Evolutionary conservation across 53 echinoderm and acorn worm genomes (phyloP), one percentile per base, ranked within the genome.

Genomic region (Echinarachnius parma): DNA sequence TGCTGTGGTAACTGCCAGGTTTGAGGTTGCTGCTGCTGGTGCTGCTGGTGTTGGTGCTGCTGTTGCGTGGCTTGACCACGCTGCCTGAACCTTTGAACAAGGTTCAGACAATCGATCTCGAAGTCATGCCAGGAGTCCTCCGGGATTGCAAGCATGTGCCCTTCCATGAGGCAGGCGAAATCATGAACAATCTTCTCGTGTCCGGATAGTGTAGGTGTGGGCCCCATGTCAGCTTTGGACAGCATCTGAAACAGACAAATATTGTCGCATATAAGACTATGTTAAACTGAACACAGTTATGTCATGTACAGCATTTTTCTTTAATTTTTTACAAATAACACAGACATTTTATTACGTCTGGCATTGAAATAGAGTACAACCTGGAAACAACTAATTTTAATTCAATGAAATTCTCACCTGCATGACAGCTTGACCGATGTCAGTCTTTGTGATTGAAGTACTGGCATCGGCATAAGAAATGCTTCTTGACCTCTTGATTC

Each of bases 201-300:
- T 23, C 67, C 67, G 20, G 72, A 26, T 10, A 47, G 19, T 21
- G 46, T 15, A 24, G 46, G 27, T 22, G 25, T 67, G 46, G 29
- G 27, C 35, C 72, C 72, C 72, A 71, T 18, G 31, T 71, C 72
- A 18, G 72, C 72, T 71, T 55, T 71, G 72, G 72, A 71, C 24
- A 71, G 72, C 14, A 71, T 55, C 72, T 71, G 56, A 53, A 71
- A 71, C 72, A 71, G 13, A 71, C 33, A 31, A 61, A 61, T n/a
- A 54, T 54, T 54, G 55, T n/a, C n/a, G n/a, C n/a, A n/a, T n/a
- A n/a, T 3, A 48, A 48, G 49, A 48, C 22, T 48, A 3, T 48
- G 49, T n/a, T n/a, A n/a, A n/a, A n/a, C n/a, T n/a, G n/a, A 13
- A 11, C 11, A 11, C n/a, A n/a, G n/a, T n/a, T n/a, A n/a, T n/a